Evolutionary conservation across 2,888 invertebrate species (phyloP), one percentile per base, ranked within the genome.

Genomic region (Agonopterix alstromeriana): DNA sequence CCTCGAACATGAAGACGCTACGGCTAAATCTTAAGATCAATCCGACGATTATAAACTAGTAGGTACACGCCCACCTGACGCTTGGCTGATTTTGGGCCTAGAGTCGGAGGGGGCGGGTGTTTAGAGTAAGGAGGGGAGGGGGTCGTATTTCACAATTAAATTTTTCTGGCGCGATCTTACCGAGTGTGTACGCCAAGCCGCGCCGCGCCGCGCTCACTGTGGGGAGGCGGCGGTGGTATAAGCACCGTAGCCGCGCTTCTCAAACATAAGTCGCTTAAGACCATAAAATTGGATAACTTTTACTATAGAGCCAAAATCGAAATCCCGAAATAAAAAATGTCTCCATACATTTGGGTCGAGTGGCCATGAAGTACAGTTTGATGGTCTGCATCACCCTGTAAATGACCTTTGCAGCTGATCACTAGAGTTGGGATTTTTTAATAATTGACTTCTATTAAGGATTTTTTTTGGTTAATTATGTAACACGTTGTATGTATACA

Each of bases 81-180:
- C 45, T 47, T 27, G 45, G 27, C 48, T 47, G 45, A 43, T 42
- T 47, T 47, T 45, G 40, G 48, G 36, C 11, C 45, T 47, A 41
- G 55, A 54, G 51, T 47, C 46, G 53, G 52, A 42, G 51, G 53
- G 58, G 55, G 61, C 53, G 54, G 50, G 49, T 52, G 56, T 46
- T 35, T 43, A 48, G 58, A 49, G 48, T 51, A 56, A 46, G 36
- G 43, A 48, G 57, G 40, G 51, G 43, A 46, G 36, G 51, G 62
- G 67, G 60, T 73, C 78, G 81, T 82, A 81, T 82, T 85, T 84
- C 80, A 82, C 85, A 84, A 84, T 86, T 84, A 84, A 83, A 82
- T 84, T 85, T 85, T 85, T 85, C 82, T 81, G 80, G 74, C 79
- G 76, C 74, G 76, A 81, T 82, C 77, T 76, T 76, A 60, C 72